Evolutionary conservation across 2,113 vertebrate species (phyloP), one percentile per base, ranked within the genome.

Genomic region (Muntiacus reevesi): DNA sequence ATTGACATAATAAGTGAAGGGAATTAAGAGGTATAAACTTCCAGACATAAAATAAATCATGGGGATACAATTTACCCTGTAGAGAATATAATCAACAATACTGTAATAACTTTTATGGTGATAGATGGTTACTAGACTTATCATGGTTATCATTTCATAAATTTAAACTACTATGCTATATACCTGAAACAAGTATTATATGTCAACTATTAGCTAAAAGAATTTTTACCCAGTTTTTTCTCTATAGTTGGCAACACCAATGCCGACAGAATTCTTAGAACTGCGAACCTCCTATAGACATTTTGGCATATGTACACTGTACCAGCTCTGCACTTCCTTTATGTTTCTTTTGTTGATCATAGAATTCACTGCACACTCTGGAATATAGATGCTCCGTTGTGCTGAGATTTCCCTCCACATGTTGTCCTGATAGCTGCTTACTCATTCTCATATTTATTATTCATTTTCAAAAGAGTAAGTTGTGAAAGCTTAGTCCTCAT

Each of bases 231-330:
- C 3, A 4, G 21, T 30, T 50, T 12, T 13, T 55, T 45, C 21
- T 60, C 23, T 45, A 2, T 1, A 3, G 9, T 13, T n/a, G 17
- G 7, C 4, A 3, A 6, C 2, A 52, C 16, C 40, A 3, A 3
- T 2, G 17, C 11, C 47, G 28, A 16, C 1, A 6, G 14, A 6
- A 0, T 10, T 5, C 33, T 57, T 7, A 27, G 59, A 10, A 27
- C 5, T 23, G 7, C 0, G 1, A 36, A 2, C 19, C 8, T 87
- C 60, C 55, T 13, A 1, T 25, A 30, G 54, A 6, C 45, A 10
- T 12, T 19, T 14, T 45, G 16, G 9, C 57, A 2, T 7, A 1
- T 8, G 6, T 7, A 27, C 0, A 2, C 10, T 8, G 13, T 0
- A 2, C 2, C 12, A 25, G 7, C 15, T 21, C 27, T 14, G 33